Base-by-base conservation (phyloP, 2,888 invertebrate species). In the Cantharis flavilabris region DNA sequence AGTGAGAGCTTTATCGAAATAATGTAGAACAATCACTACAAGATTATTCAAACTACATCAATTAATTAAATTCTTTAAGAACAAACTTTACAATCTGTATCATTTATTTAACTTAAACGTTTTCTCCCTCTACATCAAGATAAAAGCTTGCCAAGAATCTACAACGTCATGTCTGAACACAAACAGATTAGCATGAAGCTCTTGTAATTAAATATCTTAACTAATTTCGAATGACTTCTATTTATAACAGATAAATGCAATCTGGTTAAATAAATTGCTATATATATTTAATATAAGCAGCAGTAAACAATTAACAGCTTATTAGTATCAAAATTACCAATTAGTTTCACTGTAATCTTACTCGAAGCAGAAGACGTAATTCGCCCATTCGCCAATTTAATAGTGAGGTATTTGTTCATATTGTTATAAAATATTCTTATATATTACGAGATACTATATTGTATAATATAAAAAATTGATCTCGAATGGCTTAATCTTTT, bases 141-240 rank as follows among this genome's bases (percentile, higher is more conserved):
- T 67, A 67, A 67, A 67, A 67, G 65, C 65, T 67, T 67, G 65
- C 65, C 65, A 67, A 67, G 65, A 67, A 67, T 26, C 65, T 71
- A 71, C 63, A 23, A 64, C 62, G 63, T 63, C 63, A 63, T 63
- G 63, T 71, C 71, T 63, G 28, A 63, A 71, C 71, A 71, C 26
- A 28, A 71, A 71, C 71, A 71, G 71, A 63, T 71, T 71, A 71
- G 63, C 28, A 16, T 71, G 63, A 63, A 71, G 71, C 63, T 71
- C 18, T 28, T 63, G 71, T 71, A 63, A 71, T 71, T 67, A 71
- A 71, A 71, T 28, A 63, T 71, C 63, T 71, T 71, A 71, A 26
- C 62, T 63, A 71, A 23, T 71, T 71, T 67, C 23, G 26, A 67
- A 23, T 67, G 65, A 67, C 65, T 67, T 67, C 23, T 67, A 67